A percentile compares a stretch with the other conserved stretches of the same genome.
These are phyloP conservation scores for Plumapathes pennacea DNA, from an alignment of 92 coral and sea anemone species.

Conservation along the genomic window DNA sequence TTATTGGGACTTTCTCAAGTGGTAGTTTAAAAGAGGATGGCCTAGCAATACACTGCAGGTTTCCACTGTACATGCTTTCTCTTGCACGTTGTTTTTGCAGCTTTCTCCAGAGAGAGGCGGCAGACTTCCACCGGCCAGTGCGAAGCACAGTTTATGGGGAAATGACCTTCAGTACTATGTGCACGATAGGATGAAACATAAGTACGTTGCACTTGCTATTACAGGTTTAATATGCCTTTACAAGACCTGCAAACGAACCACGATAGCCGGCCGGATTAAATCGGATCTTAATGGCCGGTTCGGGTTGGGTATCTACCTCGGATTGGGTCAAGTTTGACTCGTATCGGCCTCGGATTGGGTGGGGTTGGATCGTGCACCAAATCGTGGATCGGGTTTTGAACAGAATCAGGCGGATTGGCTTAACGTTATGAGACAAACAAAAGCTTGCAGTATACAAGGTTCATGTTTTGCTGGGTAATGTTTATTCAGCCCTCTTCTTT, in stretches of 20 bases:
- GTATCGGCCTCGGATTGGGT: no score
- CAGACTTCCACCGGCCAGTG: conserved; percentile 40
- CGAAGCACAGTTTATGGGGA: conserved; percentile 41
- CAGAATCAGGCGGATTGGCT: no score
- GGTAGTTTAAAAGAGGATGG: background rate
- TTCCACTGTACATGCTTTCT: background rate
- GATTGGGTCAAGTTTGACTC: no score
- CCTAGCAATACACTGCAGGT: background rate
- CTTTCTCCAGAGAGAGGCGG: conserved; percentile 61
- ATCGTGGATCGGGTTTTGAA: no score
- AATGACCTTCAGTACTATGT: conserved; percentile 1
- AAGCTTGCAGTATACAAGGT: background rate
- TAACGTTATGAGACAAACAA: conserved; percentile 2
- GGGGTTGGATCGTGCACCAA: no score
- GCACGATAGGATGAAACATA: conserved; percentile 9
- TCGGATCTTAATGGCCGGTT: no score
- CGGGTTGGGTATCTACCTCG: no score
- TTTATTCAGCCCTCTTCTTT: no score
- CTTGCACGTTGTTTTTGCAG: conserved; percentile 7
- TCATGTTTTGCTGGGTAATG: no score
- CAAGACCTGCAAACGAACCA: no score
- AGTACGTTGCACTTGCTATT: background rate
- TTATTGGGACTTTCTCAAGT: background rate
- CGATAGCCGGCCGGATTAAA: no score
- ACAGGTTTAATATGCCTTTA: no score